phyloP scores from a whole-genome alignment of 2,113 vertebrate species.

The Semicossyphus pulcher region DNA sequence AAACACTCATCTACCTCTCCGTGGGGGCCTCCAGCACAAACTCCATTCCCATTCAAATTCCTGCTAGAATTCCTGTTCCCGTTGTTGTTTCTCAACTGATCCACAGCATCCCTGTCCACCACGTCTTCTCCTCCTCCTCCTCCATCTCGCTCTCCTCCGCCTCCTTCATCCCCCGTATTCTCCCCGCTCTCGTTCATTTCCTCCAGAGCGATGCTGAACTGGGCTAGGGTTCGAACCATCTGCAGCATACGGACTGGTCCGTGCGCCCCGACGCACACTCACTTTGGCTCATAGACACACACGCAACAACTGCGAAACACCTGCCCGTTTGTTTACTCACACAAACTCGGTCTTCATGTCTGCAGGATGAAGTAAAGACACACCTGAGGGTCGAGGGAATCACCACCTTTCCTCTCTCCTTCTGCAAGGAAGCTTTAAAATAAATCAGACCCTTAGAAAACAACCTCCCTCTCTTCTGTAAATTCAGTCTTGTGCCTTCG shows the following conservation, averaged over 20 bases:
- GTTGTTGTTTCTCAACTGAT: slow-evolving; percentile 72
- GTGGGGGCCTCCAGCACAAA: slow-evolving; percentile 63
- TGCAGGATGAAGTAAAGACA: slow-evolving; percentile 3
- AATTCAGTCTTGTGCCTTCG: slow-evolving; percentile 30
- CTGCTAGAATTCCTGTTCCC: slow-evolving; percentile 53
- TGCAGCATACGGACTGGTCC: slow-evolving; percentile 90
- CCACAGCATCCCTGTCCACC: slow-evolving; percentile 67
- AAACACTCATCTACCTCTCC: slow-evolving; percentile 81
- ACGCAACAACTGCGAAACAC: neutral
- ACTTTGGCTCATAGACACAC: slow-evolving; percentile 49
- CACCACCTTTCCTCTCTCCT: slow-evolving; percentile 10
- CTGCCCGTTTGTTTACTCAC: slow-evolving; percentile 38
- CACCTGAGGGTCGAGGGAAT: slow-evolving; percentile 12
- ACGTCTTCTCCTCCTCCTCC: slow-evolving; percentile 60
- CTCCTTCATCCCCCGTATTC: slow-evolving; percentile 81
- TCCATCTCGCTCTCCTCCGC: slow-evolving; percentile 60
- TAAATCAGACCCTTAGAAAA: slow-evolving; percentile 30
- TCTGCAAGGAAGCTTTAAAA: too few species aligned
- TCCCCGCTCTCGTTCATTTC: slow-evolving; percentile 94
- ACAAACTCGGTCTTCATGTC: slow-evolving; percentile 39
- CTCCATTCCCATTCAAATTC: slow-evolving; percentile 69
- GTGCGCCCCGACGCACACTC: slow-evolving; percentile 36
- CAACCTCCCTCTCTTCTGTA: slow-evolving; percentile 1
- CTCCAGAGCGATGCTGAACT: slow-evolving; percentile 98
- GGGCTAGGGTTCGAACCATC: slow-evolving; percentile 97